Conservation (phyloP, 2,113 vertebrate genomes). For the Xiphorhynchus elegans region DNA sequence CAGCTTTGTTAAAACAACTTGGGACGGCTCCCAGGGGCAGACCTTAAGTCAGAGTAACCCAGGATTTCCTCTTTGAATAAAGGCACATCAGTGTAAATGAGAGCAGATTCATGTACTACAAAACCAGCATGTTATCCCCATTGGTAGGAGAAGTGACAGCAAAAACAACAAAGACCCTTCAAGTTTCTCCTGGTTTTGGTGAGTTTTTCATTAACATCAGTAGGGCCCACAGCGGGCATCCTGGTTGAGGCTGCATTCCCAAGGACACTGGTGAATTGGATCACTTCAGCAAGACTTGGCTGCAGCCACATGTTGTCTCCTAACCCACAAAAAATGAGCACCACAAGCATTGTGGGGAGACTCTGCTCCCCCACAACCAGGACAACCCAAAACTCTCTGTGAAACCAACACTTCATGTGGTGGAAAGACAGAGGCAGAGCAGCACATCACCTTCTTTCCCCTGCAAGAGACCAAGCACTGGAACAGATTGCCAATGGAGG, state of each 20-base stretch:
- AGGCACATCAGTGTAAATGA: constrained; percentile 25
- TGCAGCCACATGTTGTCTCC: accelerated
- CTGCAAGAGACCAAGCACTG: accelerated
- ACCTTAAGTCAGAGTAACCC: constrained; percentile 19
- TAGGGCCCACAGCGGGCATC: background rate
- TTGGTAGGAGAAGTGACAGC: background rate
- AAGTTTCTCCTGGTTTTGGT: background rate
- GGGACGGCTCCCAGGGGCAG: background rate
- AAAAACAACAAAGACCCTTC: background rate
- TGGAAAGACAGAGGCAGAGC: background rate
- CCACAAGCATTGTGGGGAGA: accelerated
- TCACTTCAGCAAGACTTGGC: background rate
- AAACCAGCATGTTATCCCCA: background rate
- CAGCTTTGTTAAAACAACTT: constrained; percentile 44
- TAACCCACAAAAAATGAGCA: background rate
- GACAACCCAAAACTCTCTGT: background rate
- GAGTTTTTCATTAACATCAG: background rate
- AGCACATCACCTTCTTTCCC: background rate
- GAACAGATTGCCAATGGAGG: background rate
- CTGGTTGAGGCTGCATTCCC: accelerated
- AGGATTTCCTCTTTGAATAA: constrained; percentile 48
- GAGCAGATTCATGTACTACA: background rate
- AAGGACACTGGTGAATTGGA: background rate
- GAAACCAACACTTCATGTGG: background rate
- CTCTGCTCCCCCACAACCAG: background rate